Evolutionary conservation across 2,113 vertebrate genomes (phyloP), one percentile per base, ranked within the genome.

Genomic region (Baryphthengus martii): DNA sequence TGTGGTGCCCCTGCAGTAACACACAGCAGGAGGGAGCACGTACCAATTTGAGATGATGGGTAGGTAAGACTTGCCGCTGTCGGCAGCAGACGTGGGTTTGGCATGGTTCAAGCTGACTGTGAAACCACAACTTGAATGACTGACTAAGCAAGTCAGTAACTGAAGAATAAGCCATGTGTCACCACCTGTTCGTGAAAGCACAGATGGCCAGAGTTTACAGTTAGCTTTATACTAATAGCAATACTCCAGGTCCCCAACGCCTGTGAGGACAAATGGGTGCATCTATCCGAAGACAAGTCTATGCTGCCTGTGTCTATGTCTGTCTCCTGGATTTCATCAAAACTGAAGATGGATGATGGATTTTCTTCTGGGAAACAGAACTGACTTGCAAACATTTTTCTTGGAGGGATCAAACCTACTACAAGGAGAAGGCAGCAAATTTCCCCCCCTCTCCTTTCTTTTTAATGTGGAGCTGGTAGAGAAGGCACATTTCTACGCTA

Each of bases 81-180:
- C 1, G 0, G 53, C 53, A 77, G 39, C 3, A 1, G 65, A 50
- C 0, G 0, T 37, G 62, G 55, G 35, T 18, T 70, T 86, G 72
- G 72, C 1, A 0, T 78, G 40, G 17, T 13, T 90, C 21, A 65
- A 37, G 53, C 35, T 74, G 72, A 72, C 40, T 3, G 0, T 35
- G 75, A 67, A 92, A 93, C 71, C 80, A 94, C 68, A 75, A 16
- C 12, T 59, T 62, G 42, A 84, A 1, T 11, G n/a, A 17, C 49
- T 71, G 79, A 39, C 0, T 18, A 19, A 85, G 24, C 37, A 50
- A 55, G 71, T 6, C 75, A 73, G 63, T 6, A 52, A 73, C 13
- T 6, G 8, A 80, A 71, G 59, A 67, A 79, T 11, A n/a, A 35
- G 25, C 28, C 78, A 40, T 20, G 42, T 75, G 86, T 29, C 72